phyloP scores from a whole-genome alignment of 2,888 invertebrate genomes.

The Eretmocerus hayati region DNA sequence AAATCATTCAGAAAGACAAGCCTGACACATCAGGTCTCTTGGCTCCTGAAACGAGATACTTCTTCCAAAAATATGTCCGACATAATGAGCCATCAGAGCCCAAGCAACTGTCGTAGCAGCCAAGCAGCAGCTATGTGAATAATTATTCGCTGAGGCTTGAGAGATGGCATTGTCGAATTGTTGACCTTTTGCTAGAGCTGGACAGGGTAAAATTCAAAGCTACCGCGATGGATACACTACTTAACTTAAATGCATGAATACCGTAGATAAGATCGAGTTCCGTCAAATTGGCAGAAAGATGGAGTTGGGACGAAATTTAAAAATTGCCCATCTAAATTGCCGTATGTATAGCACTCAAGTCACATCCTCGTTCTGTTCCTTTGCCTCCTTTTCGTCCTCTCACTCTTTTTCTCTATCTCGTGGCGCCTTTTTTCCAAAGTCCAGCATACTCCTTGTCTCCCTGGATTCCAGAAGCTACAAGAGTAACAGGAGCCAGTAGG shows the following conservation, averaged over 20 bases:
- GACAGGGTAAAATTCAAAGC: not conserved
- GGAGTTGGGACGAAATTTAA: conserved; percentile 20
- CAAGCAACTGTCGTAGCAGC: not conserved
- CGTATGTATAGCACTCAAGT: too few species aligned
- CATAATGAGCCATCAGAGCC: conserved; percentile 7
- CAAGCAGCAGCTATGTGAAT: conserved; percentile 8
- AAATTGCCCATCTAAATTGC: conserved; percentile 20
- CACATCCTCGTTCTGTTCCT: not conserved
- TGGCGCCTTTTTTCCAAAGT: too few species aligned
- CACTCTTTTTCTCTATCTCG: conserved; percentile 2
- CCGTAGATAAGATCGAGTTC: conserved; percentile 17
- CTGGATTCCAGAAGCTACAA: conserved; percentile 21
- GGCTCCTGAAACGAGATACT: too few species aligned
- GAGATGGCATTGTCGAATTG: conserved; percentile 14
- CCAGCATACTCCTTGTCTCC: too few species aligned
- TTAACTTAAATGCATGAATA: conserved; percentile 21
- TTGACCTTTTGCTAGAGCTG: conserved; percentile 1
- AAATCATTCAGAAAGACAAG: too few species aligned
- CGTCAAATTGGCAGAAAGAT: conserved; percentile 19
- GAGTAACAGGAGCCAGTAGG: not conserved
- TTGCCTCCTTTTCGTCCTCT: not conserved
- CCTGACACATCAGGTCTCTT: too few species aligned
- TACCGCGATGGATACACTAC: conserved; percentile 9
- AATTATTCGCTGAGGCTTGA: conserved; percentile 3
- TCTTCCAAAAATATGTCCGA: not conserved